Conservation (phyloP, 2,797 vertebrate species). For the Sarcoramphus papa region DNA sequence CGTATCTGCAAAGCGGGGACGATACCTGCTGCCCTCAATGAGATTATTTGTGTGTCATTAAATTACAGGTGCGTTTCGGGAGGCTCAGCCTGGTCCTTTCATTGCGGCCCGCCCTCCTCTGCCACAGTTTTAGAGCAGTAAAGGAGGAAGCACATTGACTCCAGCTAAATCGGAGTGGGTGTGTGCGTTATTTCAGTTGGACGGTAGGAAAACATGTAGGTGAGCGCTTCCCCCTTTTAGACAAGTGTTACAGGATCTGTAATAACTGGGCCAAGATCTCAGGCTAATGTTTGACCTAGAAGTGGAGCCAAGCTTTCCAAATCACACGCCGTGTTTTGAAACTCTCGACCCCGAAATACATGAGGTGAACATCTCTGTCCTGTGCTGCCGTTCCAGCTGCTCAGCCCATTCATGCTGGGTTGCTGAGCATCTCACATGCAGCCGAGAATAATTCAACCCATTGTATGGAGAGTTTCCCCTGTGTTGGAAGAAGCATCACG, state of each 20-base stretch:
- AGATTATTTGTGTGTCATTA: background rate
- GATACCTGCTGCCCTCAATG: fast-evolving
- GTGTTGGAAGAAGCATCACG: background rate
- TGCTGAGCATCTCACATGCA: background rate
- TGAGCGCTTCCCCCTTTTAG: background rate
- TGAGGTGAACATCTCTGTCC: background rate
- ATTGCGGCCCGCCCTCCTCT: background rate
- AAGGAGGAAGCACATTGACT: background rate
- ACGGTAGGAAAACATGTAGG: fast-evolving
- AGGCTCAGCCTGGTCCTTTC: background rate
- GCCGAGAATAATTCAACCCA: background rate
- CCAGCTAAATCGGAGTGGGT: background rate
- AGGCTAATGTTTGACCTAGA: background rate
- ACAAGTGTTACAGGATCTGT: background rate
- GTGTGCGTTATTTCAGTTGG: background rate
- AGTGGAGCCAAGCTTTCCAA: background rate
- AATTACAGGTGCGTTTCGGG: fast-evolving
- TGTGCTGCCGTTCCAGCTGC: background rate
- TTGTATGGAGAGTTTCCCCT: fast-evolving
- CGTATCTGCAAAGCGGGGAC: fast-evolving
- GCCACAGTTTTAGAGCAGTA: fast-evolving
- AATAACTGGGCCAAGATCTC: background rate
- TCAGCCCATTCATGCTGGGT: fast-evolving
- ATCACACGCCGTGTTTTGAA: background rate
- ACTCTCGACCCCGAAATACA: background rate